Conservation (phyloP, 2,888 invertebrate species). For the Zygogramma bicolorata region DNA sequence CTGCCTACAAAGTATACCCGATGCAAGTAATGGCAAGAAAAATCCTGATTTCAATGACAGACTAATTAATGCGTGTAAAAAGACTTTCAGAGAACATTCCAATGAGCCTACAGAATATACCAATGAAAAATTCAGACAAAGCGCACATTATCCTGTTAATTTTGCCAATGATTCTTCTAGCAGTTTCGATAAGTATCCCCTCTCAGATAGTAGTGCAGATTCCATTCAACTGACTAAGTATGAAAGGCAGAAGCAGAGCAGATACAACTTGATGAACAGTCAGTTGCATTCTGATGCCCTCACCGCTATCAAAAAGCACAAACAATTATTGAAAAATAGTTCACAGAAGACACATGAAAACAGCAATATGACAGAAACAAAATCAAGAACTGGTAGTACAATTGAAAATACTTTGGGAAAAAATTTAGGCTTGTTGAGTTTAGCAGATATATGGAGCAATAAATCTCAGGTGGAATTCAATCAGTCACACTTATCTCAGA, state of each 20-base stretch:
- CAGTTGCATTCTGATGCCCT: slow-evolving; percentile 55
- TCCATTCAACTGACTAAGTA: slow-evolving; percentile 56
- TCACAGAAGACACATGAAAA: slow-evolving; percentile 32
- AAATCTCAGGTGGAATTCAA: slow-evolving; percentile 47
- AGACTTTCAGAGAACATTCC: neutral
- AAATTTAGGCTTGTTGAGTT: slow-evolving; percentile 62
- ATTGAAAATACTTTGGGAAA: slow-evolving; percentile 32
- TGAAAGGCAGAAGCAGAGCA: slow-evolving; percentile 35
- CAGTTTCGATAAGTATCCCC: slow-evolving; percentile 32
- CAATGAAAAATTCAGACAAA: neutral
- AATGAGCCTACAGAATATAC: neutral
- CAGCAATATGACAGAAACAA: slow-evolving; percentile 26
- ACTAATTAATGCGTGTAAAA: neutral
- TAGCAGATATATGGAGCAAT: slow-evolving; percentile 75
- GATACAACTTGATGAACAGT: slow-evolving; percentile 37
- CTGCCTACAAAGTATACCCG: slow-evolving; percentile 62
- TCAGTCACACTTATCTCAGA: slow-evolving; percentile 58
- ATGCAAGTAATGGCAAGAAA: slow-evolving; percentile 61
- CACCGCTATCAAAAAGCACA: slow-evolving; percentile 53
- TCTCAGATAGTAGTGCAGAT: slow-evolving; percentile 54
- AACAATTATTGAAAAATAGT: slow-evolving; percentile 47
- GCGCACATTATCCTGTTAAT: neutral
- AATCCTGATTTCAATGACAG: slow-evolving; percentile 48
- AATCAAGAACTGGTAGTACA: slow-evolving; percentile 41
- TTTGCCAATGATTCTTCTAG: slow-evolving; percentile 2